A percentile compares a stretch with the other conserved stretches of the same genome.
These are phyloP conservation scores for Chironomus riparius DNA, from an alignment of 2,888 invertebrate species.

Conservation along the genomic window DNA sequence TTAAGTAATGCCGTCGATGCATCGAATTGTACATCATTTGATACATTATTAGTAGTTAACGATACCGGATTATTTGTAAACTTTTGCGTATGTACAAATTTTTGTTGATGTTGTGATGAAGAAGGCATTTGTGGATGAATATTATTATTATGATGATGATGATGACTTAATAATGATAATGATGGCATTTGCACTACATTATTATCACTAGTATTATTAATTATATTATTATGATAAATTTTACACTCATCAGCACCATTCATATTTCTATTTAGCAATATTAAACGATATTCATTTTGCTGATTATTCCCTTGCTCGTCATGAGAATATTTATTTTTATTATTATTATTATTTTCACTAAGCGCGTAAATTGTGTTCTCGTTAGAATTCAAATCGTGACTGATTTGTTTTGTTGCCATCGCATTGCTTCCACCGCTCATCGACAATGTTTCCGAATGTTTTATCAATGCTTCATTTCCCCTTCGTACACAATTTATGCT, in stretches of 20 bases:
- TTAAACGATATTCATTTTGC: neutral
- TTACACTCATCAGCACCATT: constrained; percentile 5
- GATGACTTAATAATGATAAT: neutral
- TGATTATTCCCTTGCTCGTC: neutral
- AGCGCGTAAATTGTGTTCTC: neutral
- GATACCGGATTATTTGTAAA: constrained; percentile 14
- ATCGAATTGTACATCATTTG: neutral
- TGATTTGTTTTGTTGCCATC: constrained; percentile 13
- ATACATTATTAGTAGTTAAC: constrained; percentile 7
- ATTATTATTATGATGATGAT: neutral
- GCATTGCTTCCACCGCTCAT: neutral
- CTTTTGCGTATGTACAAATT: neutral
- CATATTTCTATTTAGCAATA: neutral
- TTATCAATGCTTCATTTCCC: neutral
- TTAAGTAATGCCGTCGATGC: neutral
- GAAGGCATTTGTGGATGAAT: constrained; percentile 16
- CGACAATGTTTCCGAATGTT: neutral
- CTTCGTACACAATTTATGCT: neutral
- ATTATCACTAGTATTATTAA: neutral
- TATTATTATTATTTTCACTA: neutral
- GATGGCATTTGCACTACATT: constrained; percentile 10
- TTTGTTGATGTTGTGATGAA: neutral
- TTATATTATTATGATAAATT: neutral
- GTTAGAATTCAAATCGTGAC: constrained; percentile 10
- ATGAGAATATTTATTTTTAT: neutral